phyloP scores from a whole-genome alignment of 64 coral and sea anemone species.

The Stichodactyla mertensii region DNA sequence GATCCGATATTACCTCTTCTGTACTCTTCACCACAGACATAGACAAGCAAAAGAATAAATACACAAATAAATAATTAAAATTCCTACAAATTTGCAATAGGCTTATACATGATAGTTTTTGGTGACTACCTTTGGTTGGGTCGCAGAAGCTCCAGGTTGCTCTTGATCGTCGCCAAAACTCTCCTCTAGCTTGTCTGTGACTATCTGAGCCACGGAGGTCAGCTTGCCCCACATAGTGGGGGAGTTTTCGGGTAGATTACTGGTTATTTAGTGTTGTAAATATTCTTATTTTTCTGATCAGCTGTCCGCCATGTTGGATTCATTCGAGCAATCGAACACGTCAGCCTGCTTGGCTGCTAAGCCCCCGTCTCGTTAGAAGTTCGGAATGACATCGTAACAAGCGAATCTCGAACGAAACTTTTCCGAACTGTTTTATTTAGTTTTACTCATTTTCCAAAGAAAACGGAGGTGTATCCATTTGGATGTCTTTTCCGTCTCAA shows the following conservation, averaged over 20 bases:
- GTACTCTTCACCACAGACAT: not conserved
- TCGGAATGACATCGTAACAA: no score
- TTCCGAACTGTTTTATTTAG: no score
- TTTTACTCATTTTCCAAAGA: no score
- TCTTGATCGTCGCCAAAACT: conserved; percentile 66
- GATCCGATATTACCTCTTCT: conserved; percentile 23
- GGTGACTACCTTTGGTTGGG: conserved; percentile 24
- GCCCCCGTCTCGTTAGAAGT: not conserved
- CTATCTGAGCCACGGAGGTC: conserved; percentile 65
- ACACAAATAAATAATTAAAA: not conserved
- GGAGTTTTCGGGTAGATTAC: not conserved
- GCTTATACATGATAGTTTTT: not conserved
- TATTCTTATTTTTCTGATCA: not conserved
- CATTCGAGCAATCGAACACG: conserved; percentile 19
- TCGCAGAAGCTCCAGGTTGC: conserved; percentile 13
- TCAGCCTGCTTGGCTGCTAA: conserved; percentile 12
- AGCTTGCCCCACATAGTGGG: conserved; percentile 74
- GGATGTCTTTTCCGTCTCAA: no score
- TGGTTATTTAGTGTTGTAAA: conserved; percentile 11
- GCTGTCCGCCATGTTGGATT: conserved; percentile 23
- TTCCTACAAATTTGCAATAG: not conserved
- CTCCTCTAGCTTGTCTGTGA: conserved; percentile 85
- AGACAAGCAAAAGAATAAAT: not conserved
- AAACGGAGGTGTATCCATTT: no score
- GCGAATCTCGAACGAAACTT: no score